Conservation (phyloP, 1,140 invertebrate genomes). For the Heliothis virescens region DNA sequence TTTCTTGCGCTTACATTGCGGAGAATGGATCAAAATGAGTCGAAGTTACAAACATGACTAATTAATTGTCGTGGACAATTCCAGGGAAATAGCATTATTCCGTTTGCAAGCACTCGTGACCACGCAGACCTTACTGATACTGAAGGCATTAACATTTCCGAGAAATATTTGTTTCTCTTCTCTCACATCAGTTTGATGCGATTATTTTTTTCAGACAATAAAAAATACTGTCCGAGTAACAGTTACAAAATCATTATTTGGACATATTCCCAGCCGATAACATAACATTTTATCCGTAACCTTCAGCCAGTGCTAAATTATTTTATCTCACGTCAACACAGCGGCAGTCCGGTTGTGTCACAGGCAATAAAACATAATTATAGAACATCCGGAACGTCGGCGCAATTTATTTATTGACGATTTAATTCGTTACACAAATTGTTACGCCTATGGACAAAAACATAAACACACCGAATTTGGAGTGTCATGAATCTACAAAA, state of each 20-base stretch:
- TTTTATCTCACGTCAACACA: conserved; percentile 12
- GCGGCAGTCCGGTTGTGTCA: not conserved
- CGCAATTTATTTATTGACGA: conserved; percentile 23
- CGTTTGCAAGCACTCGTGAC: too few relatives aligned
- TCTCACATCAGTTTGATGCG: too few relatives aligned
- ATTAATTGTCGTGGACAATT: too few relatives aligned
- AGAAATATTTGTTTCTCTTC: too few relatives aligned
- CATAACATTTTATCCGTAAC: not conserved
- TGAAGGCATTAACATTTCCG: too few relatives aligned
- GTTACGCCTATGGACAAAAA: conserved; percentile 11
- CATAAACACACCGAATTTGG: not conserved
- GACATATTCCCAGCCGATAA: not conserved
- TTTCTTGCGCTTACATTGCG: too few relatives aligned
- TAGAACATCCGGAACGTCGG: conserved; percentile 19
- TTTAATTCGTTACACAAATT: conserved; percentile 29
- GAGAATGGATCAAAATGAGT: too few relatives aligned
- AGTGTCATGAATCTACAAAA: not conserved
- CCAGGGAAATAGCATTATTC: too few relatives aligned
- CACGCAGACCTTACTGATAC: too few relatives aligned
- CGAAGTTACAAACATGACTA: too few relatives aligned
- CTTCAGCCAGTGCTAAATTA: conserved; percentile 2
- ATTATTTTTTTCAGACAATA: too few relatives aligned
- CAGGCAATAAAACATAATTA: conserved; percentile 21
- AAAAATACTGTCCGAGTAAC: too few relatives aligned
- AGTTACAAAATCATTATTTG: not conserved